Percentiles rank a stretch among this genome's conserved stretches.
These are phyloP conservation scores for Botrylloides violaceus DNA, from an alignment of 23 tunicate genomes.

Conservation along the genomic window DNA sequence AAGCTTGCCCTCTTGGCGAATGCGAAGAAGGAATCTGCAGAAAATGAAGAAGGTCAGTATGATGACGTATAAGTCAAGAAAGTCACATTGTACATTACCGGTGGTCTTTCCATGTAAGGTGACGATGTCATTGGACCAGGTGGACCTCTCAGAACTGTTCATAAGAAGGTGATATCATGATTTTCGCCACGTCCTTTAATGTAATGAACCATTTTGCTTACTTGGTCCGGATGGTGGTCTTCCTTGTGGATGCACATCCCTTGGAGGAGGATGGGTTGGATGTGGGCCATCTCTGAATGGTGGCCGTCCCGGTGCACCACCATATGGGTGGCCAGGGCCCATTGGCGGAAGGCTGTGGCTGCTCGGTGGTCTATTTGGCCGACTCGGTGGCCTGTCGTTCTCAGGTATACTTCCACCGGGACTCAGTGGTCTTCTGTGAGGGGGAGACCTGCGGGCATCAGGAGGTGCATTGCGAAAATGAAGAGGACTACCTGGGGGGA, in stretches of 20 bases:
- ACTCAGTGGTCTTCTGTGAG: slow-evolving; percentile 36
- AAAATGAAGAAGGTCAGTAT: not conserved
- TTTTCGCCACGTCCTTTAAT: no score
- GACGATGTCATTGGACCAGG: slow-evolving; percentile 39
- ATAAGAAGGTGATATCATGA: not conserved
- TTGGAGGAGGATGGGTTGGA: slow-evolving; percentile 5
- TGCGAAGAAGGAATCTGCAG: slow-evolving; percentile 16
- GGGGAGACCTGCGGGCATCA: slow-evolving; percentile 28
- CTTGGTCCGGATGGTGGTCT: slow-evolving; percentile 8
- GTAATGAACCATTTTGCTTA: not conserved
- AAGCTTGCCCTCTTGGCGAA: not conserved
- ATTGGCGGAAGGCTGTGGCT: slow-evolving; percentile 8
- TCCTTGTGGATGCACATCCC: not conserved
- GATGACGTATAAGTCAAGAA: no score
- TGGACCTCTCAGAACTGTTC: slow-evolving; percentile 1
- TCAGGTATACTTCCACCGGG: slow-evolving; percentile 67
- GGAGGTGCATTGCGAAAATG: slow-evolving; percentile 33
- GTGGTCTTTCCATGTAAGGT: slow-evolving; percentile 55
- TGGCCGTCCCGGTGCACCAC: slow-evolving; percentile 5
- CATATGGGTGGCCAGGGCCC: slow-evolving; percentile 33
- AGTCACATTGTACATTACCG: no score
- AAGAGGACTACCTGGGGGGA: slow-evolving; percentile 27
- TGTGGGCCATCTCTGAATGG: slow-evolving; percentile 9
- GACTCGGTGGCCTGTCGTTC: slow-evolving; percentile 18
- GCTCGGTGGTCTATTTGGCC: slow-evolving; percentile 17